Evolutionary conservation across 92 coral and sea anemone species (phyloP), one percentile per base, ranked within the genome.

Genomic region (Zoanthus sansibaricus): DNA sequence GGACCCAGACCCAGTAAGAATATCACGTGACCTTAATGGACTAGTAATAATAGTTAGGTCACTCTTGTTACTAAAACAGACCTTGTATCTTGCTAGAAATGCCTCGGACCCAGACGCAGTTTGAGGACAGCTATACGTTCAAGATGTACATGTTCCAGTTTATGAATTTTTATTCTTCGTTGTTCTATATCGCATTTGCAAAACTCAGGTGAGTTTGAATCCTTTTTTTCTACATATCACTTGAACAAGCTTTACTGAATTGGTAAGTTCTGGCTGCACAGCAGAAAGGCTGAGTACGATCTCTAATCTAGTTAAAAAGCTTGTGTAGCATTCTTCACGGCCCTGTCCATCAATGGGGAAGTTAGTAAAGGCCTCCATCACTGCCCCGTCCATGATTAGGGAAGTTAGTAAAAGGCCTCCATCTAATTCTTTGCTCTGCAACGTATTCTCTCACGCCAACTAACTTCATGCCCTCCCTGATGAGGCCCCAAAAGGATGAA

Each of bases 141-240:
- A 96, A 96, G 94, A 96, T 96, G 99, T 96, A 96, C 83, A 95
- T 96, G 67, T 96, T 96, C 87, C 98, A 96, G 91, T 96, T 96
- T 77, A 94, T 95, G 88, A 96, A 96, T 86, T 96, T 84, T 86
- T 96, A 96, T 84, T 92, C 99, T 4, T 96, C 99, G n/a, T 90
- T 96, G 78, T 96, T 96, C 83, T 96, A 96, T 89, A 96, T 96
- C 56, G 99, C 96, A 0, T 96, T 96, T 82, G 98, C 95, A 47
- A 96, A 96, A 71, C 91, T 93, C 20, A 94, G 84, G 99, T 96
- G 83, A 86, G 93, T 83, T 3, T 10, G 10, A 72, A 25, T 88
- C 33, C 4, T 42, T 31, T 25, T 47, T 5, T 8, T 79, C 14
- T 18, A 46, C 55, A 2, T 1, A 11, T 1, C 9, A 49, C 55